These are phyloP conservation scores for Hippocampus barbouri DNA, from an alignment of 2,113 vertebrate genomes.

Conservation along the genomic window DNA sequence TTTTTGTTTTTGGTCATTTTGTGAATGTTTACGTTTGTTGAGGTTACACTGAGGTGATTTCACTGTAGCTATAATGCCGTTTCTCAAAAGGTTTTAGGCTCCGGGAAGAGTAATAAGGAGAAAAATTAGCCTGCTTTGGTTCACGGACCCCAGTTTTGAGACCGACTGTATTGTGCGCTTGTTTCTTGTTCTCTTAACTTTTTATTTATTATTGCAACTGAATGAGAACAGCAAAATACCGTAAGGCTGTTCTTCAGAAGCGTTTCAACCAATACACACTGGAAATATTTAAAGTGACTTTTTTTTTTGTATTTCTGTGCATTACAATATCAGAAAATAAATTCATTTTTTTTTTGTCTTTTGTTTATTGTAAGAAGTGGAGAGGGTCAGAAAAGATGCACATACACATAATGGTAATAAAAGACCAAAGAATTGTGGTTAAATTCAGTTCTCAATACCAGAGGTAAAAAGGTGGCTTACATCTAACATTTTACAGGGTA, in stretches of 20 bases:
- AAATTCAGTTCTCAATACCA: slow-evolving; percentile 57
- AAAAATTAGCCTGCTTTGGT: background rate
- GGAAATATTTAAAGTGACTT: slow-evolving; percentile 55
- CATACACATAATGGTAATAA: slow-evolving; percentile 64
- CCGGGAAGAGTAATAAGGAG: background rate
- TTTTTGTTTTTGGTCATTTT: background rate
- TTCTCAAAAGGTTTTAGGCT: background rate
- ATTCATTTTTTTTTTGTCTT: slow-evolving; percentile 24
- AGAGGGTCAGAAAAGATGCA: slow-evolving; percentile 46
- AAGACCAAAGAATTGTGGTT: slow-evolving; percentile 60
- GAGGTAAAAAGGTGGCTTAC: slow-evolving; percentile 59
- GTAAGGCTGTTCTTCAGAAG: slow-evolving; percentile 56
- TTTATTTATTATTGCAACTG: slow-evolving; percentile 57
- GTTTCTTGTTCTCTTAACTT: background rate
- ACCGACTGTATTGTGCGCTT: background rate
- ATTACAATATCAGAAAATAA: background rate
- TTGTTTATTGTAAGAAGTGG: slow-evolving; percentile 71
- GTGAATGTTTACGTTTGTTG: background rate
- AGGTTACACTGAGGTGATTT: background rate
- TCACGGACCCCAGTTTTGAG: background rate
- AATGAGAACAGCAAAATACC: slow-evolving; percentile 49
- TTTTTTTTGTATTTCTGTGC: background rate
- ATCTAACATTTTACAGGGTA: slow-evolving; percentile 62
- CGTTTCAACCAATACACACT: slow-evolving; percentile 68
- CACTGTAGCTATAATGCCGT: background rate